phyloP scores from a whole-genome alignment of 2,113 vertebrate genomes.

The Pseudolaguvia tuberculata region DNA sequence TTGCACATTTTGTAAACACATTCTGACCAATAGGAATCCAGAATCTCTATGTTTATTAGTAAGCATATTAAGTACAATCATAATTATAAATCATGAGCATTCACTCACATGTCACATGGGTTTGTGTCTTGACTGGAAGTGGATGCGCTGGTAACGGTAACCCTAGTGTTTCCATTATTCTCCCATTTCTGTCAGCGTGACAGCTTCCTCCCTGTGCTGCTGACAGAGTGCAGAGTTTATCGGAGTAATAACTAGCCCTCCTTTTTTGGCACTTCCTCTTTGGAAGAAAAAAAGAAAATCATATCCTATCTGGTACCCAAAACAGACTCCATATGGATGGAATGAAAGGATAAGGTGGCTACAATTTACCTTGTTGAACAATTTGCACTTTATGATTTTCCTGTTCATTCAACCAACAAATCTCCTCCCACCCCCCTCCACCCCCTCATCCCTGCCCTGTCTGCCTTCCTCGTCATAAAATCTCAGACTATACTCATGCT shows the following conservation, averaged over 20 bases:
- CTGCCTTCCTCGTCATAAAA: slow-evolving; percentile 36
- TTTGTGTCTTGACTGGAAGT: slow-evolving; percentile 28
- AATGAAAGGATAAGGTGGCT: not conserved
- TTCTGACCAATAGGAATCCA: not conserved
- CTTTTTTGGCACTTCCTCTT: slow-evolving; percentile 5
- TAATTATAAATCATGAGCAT: not conserved
- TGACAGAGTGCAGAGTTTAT: slow-evolving; percentile 39
- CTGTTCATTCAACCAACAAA: slow-evolving; percentile 5
- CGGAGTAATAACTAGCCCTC: slow-evolving; percentile 57
- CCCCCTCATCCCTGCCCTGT: not conserved
- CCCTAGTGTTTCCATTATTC: slow-evolving; percentile 56
- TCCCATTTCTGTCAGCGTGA: slow-evolving; percentile 52
- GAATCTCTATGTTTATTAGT: not conserved
- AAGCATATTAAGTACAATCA: too few species aligned
- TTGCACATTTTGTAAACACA: not conserved
- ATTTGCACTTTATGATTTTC: not conserved
- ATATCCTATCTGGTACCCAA: not conserved
- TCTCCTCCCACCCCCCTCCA: not conserved
- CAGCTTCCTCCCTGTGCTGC: slow-evolving; percentile 37
- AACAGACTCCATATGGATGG: not conserved
- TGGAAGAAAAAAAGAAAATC: not conserved
- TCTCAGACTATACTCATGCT: slow-evolving; percentile 55
- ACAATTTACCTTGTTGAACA: not conserved
- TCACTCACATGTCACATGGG: not conserved
- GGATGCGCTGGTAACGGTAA: slow-evolving; percentile 38